Evolutionary conservation across 1,140 invertebrate species (phyloP), one percentile per base, ranked within the genome.

Genomic region (Tribolium castaneum): DNA sequence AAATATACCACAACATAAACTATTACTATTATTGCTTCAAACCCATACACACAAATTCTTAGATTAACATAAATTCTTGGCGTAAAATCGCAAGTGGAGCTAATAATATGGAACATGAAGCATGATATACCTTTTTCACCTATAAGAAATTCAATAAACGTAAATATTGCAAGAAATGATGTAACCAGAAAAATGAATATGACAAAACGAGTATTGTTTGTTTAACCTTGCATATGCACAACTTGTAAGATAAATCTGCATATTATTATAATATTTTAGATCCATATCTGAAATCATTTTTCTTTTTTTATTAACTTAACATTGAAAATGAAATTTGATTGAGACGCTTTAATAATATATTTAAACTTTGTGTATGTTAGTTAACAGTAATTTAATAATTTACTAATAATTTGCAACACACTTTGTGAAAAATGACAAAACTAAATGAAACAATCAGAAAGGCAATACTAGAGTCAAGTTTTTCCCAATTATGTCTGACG

Each of bases 201-300:
- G 2, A 59, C 30, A 59, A 59, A 59, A 59, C 54, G 14, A 25
- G 16, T 59, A 59, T 59, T 59, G 54, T 59, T 45, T 70, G 34
- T 70, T 70, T 70, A 70, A 70, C 66, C 66, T 70, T 70, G 66
- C 66, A 70, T 13, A 70, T 70, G 66, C 66, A 70, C 19, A 70
- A 59, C 54, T 59, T 22, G 22, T 22, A 22, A 59, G 54, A 59
- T 25, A 22, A 52, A 52, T 16, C 51, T 52, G 51, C 51, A 52
- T 52, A 52, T 13, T 52, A 52, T 52, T 52, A 52, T 52, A 52
- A 52, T 52, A 52, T 52, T 52, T 52, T 13, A 52, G 51, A 52
- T 52, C 6, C 16, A 12, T 52, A 52, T 52, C 51, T 52, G 1
- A 13, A 16, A 19, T 7, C 16, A 16, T 16, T 52, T 52, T 52